Base-by-base conservation (phyloP, 2,888 invertebrate species). In the Reticulitermes lucifugus region DNA sequence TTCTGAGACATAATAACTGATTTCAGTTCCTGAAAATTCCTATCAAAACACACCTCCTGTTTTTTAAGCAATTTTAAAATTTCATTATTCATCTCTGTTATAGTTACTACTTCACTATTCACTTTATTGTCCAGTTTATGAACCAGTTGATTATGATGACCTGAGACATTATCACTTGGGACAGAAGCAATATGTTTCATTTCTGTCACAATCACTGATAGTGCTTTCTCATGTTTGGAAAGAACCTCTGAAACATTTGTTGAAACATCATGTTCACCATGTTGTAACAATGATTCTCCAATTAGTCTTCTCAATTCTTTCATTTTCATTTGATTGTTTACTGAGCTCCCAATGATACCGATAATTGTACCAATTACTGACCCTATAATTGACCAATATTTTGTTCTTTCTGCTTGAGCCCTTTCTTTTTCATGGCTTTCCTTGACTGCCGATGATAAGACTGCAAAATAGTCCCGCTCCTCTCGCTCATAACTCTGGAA, bases 371-470 rank as follows among this genome's bases (percentile, higher is more conserved):
- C 96, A 89, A 94, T 91, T 87, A 95, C 92, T 9, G 95, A 95
- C 10, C 95, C 95, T 73, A 95, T 94, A 84, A 96, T 93, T 87
- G 95, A 95, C 94, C 96, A 96, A 90, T 97, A 97, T 90, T 97
- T 97, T 85, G 96, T 96, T 85, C 95, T 92, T 90, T 97, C 96
- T 6, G 96, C 94, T 88, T 96, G 95, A 0, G 95, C 94, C 65
- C 97, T 91, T 90, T 97, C 97, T 85, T 96, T 93, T 90, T 97
- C 97, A 89, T 97, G 97, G 29, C 96, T 96, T 87, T 96, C 94
- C 87, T 97, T 93, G 0, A 97, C 94, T 0, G 96, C 95, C 35
- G 94, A 94, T 0, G 96, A 95, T 89, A 97, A 93, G 0, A 93
- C 92, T 0, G 94, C 93, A 89, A 97, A 97, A 21, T 94, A 90